These are phyloP conservation scores for Gadopsis marmoratus DNA, from an alignment of 2,797 vertebrate genomes.

Conservation along the genomic window DNA sequence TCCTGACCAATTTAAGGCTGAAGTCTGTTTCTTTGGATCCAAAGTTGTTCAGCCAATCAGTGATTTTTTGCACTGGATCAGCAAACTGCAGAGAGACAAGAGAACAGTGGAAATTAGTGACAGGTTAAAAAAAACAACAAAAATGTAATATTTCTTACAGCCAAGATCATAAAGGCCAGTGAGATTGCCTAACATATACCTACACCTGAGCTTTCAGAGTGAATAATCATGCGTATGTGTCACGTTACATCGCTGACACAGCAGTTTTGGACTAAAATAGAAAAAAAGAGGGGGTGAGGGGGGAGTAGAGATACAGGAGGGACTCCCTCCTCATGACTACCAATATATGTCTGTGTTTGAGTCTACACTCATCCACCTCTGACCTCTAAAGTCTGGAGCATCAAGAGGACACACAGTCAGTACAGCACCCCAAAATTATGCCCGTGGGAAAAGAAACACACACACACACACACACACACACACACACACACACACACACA, in stretches of 20 bases:
- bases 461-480: slow-evolving; percentile 27
- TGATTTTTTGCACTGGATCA: neutral
- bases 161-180: neutral
- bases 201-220: neutral
- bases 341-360: slow-evolving; percentile 64
- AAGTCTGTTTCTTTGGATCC: slow-evolving; percentile 5
- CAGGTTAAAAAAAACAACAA: slow-evolving; percentile 1
- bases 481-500: slow-evolving; percentile 48
- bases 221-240: slow-evolving; percentile 5
- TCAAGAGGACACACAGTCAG: slow-evolving; percentile 56
- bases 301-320: neutral
- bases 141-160: slow-evolving; percentile 9
- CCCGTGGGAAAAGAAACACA: slow-evolving; percentile 53
- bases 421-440: slow-evolving; percentile 52
- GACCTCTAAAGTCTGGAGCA: slow-evolving; percentile 67
- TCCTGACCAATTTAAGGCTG: neutral
- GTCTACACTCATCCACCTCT: slow-evolving; percentile 59
- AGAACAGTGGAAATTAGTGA: slow-evolving; percentile 42
- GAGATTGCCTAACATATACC: neutral
- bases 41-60: slow-evolving; percentile 4
- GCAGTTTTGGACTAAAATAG: slow-evolving; percentile 38
- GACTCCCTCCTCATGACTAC: slow-evolving; percentile 58
- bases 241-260: slow-evolving; percentile 45
- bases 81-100: slow-evolving; percentile 57
- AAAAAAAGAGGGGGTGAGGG: neutral